phyloP scores from a whole-genome alignment of 2,113 vertebrate genomes.

The Chitala chitala region DNA sequence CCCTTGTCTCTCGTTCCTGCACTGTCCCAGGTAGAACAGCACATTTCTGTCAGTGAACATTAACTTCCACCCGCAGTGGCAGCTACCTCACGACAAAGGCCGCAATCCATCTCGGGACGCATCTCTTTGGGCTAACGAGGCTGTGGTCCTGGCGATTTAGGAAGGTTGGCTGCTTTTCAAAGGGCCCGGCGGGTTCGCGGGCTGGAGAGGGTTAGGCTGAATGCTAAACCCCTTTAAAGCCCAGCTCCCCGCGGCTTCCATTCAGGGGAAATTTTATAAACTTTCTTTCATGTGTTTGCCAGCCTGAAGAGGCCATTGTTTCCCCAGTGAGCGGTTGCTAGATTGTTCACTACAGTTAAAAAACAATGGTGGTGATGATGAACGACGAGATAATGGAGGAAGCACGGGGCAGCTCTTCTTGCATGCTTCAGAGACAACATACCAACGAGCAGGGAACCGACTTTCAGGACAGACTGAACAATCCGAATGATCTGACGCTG shows the following conservation, averaged over 20 bases:
- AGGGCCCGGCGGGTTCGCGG: slow-evolving; percentile 22
- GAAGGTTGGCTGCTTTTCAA: slow-evolving; percentile 38
- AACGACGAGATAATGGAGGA: slow-evolving; percentile 22
- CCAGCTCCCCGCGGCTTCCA: slow-evolving; percentile 43
- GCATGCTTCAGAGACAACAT: neutral
- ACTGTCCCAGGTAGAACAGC: neutral
- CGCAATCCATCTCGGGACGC: slow-evolving; percentile 15
- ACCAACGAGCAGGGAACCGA: neutral
- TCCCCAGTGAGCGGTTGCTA: neutral
- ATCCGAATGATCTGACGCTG: too few species aligned
- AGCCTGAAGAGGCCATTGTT: slow-evolving; percentile 11
- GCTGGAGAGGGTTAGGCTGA: slow-evolving; percentile 34
- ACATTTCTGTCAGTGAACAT: slow-evolving; percentile 19
- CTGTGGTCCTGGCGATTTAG: slow-evolving; percentile 25
- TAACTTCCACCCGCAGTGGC: neutral
- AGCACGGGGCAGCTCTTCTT: neutral
- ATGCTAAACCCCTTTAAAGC: slow-evolving; percentile 41
- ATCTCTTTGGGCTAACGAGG: slow-evolving; percentile 30
- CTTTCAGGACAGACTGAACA: neutral
- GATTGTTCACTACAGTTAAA: slow-evolving; percentile 27
- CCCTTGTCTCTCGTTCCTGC: neutral
- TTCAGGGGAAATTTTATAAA: slow-evolving; percentile 47
- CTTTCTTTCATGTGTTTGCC: slow-evolving; percentile 21
- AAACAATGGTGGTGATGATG: slow-evolving; percentile 23
- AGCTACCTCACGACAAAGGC: neutral